phyloP scores from a whole-genome alignment of 2,888 invertebrate genomes.

The Ischnus inquisitorius region DNA sequence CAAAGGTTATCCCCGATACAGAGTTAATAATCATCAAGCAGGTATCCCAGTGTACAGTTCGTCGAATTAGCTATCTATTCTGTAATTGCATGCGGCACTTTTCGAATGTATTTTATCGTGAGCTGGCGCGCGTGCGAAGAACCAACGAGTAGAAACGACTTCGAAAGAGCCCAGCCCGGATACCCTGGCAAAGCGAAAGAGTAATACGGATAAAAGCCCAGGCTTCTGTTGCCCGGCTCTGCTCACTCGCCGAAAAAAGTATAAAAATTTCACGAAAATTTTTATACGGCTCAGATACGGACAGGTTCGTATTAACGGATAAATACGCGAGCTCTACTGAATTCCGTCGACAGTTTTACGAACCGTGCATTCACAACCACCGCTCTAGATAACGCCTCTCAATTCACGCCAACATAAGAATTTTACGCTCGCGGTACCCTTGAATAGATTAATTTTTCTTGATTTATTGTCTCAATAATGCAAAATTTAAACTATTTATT shows the following conservation, averaged over 20 bases:
- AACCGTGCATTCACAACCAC: slow-evolving; percentile 2
- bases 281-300: slow-evolving; percentile 5
- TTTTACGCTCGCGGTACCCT: not conserved
- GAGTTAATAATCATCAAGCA: slow-evolving; percentile 1
- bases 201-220: slow-evolving; percentile 66
- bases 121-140: slow-evolving; percentile 22
- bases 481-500: too few relatives aligned
- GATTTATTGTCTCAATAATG: too few relatives aligned
- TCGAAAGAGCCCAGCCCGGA: slow-evolving; percentile 36
- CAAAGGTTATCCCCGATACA: not conserved
- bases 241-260: slow-evolving; percentile 49
- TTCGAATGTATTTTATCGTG: slow-evolving; percentile 19
- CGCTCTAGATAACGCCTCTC: not conserved
- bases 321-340: slow-evolving; percentile 19
- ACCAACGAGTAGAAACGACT: slow-evolving; percentile 46
- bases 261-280: slow-evolving; percentile 45
- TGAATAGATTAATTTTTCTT: too few relatives aligned
- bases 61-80: slow-evolving; percentile 15
- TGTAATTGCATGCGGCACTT: slow-evolving; percentile 15
- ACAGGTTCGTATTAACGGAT: not conserved
- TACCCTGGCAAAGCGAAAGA: slow-evolving; percentile 52
- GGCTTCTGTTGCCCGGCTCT: slow-evolving; percentile 41
- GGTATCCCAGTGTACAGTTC: not conserved
- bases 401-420: not conserved
- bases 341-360: slow-evolving; percentile 20